These are phyloP conservation scores for Pachypanchax playfairii DNA, from an alignment of 2,113 vertebrate species.

Conservation along the genomic window DNA sequence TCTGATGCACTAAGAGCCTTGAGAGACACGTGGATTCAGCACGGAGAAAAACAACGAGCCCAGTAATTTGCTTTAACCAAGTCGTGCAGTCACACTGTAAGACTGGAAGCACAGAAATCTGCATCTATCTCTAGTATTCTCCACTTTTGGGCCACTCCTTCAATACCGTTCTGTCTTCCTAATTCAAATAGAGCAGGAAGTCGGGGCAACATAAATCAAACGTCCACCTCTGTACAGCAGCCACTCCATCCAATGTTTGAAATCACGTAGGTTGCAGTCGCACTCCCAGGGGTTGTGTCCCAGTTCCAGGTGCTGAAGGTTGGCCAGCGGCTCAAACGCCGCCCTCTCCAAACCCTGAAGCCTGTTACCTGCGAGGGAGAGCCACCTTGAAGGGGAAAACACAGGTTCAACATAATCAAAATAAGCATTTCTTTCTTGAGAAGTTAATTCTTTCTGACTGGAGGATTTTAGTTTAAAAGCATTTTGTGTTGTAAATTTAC, in stretches of 20 bases:
- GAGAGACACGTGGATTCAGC: constrained; percentile 31
- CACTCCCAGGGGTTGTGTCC: constrained; percentile 98
- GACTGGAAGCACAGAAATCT: constrained; percentile 10
- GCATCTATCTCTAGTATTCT: constrained; percentile 5
- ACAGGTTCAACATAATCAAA: neutral
- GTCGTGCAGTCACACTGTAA: neutral
- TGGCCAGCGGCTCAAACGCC: constrained; percentile 91
- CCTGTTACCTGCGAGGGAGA: constrained; percentile 91
- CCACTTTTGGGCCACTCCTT: constrained; percentile 2
- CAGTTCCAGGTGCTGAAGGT: constrained; percentile 90
- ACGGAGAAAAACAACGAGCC: constrained; percentile 15
- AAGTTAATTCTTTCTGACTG: no score
- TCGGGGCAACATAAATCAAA: constrained; percentile 14
- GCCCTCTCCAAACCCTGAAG: constrained; percentile 92
- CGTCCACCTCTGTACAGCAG: constrained; percentile 92
- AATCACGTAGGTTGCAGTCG: constrained; percentile 95
- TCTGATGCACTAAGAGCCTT: constrained; percentile 54
- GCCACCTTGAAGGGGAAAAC: constrained; percentile 72
- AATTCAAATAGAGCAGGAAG: constrained; percentile 14
- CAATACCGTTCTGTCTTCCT: neutral
- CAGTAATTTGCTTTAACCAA: constrained; percentile 31
- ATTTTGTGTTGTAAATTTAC: constrained; percentile 36
- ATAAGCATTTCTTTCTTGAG: no score
- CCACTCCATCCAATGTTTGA: constrained; percentile 99
- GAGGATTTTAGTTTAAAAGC: neutral